Conservation (phyloP, 1,140 invertebrate species). For the Leptinotarsa undecemlineata region DNA sequence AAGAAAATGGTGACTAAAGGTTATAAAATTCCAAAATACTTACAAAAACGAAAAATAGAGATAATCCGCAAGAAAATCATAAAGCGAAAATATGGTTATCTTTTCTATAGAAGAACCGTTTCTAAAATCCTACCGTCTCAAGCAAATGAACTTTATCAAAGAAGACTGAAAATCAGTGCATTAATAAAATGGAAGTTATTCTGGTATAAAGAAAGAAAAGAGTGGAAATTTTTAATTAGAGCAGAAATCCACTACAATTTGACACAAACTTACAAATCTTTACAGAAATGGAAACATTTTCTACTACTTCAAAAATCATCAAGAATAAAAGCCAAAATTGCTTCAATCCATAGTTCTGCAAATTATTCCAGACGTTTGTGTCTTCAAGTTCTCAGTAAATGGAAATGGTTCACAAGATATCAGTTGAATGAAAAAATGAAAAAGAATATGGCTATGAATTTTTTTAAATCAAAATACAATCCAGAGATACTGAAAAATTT, state of each 20-base stretch:
- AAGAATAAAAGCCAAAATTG: slow-evolving; percentile 22
- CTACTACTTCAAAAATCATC: neutral
- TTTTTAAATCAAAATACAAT: slow-evolving; percentile 26
- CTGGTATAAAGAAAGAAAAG: slow-evolving; percentile 28
- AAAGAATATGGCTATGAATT: slow-evolving; percentile 7
- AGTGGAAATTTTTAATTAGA: slow-evolving; percentile 27
- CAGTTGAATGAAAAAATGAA: slow-evolving; percentile 9
- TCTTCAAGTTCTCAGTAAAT: slow-evolving; percentile 13
- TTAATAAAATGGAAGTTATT: slow-evolving; percentile 14
- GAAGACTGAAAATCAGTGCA: slow-evolving; percentile 1
- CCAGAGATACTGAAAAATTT: slow-evolving; percentile 14
- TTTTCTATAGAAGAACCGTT: slow-evolving; percentile 29
- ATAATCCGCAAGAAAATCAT: slow-evolving; percentile 28
- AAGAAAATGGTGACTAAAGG: slow-evolving; percentile 18
- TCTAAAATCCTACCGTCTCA: slow-evolving; percentile 28
- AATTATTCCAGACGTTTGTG: neutral
- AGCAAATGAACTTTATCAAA: slow-evolving; percentile 11
- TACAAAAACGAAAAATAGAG: slow-evolving; percentile 30
- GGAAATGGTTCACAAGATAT: slow-evolving; percentile 21
- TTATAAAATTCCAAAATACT: slow-evolving; percentile 29
- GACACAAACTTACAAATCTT: slow-evolving; percentile 7
- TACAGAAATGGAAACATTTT: slow-evolving; percentile 21
- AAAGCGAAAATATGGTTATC: slow-evolving; percentile 25
- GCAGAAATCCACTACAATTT: slow-evolving; percentile 28
- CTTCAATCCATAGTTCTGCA: slow-evolving; percentile 13